Percentiles rank a stretch among this genome's conserved stretches.
These are phyloP conservation scores for Tachystola acroxantha DNA, from an alignment of 2,888 invertebrate species.

Conservation along the genomic window DNA sequence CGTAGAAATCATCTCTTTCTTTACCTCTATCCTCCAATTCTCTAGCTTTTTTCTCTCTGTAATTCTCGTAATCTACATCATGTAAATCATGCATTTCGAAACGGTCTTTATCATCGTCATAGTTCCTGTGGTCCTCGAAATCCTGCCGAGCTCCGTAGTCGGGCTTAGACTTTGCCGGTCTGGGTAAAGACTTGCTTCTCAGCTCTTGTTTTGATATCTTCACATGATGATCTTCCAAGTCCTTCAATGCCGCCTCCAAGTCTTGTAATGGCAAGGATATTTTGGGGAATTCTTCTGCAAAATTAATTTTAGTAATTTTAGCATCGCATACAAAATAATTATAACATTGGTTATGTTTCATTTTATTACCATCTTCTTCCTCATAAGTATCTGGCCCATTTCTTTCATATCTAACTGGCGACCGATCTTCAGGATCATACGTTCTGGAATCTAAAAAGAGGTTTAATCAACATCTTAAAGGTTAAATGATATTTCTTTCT, in stretches of 20 bases:
- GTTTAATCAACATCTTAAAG: background rate
- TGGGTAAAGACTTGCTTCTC: conserved; percentile 61
- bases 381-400: conserved; percentile 36
- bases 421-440: conserved; percentile 38
- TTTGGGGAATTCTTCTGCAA: conserved; percentile 60
- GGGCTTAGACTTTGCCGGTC: conserved; percentile 45
- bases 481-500: too few species aligned
- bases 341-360: background rate
- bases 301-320: conserved; percentile 8
- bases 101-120: conserved; percentile 57
- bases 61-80: conserved; percentile 67
- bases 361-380: conserved; percentile 47
- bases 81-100: conserved; percentile 64
- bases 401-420: conserved; percentile 40
- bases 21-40: conserved; percentile 42
- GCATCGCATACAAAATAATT: too few species aligned
- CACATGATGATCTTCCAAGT: conserved; percentile 52
- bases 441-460: conserved; percentile 32
- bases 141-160: conserved; percentile 54
- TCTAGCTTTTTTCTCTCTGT: conserved; percentile 63
- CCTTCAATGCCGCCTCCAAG: conserved; percentile 60
- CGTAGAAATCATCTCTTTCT: conserved; percentile 39
- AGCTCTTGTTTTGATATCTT: conserved; percentile 43
- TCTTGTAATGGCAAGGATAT: conserved; percentile 66
- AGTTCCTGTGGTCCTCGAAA: conserved; percentile 42